A percentile compares a stretch with the other conserved stretches of the same genome.
phyloP scores from a whole-genome alignment of 2,888 invertebrate genomes.

The Cephus sareptanus region DNA sequence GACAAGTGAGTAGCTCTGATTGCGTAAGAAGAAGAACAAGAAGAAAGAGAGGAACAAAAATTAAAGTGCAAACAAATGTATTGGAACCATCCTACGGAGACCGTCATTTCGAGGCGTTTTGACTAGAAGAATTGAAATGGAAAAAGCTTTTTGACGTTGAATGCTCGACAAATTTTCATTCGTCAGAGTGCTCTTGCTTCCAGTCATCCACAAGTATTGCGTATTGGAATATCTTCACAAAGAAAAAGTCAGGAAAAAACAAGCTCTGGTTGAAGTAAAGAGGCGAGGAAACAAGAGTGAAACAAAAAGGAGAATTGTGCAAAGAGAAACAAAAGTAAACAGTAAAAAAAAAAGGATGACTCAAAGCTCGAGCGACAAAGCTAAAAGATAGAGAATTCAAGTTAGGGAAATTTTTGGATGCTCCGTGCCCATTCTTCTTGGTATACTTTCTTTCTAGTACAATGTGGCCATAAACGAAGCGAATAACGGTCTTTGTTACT shows the following conservation, averaged over 20 bases:
- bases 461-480: not conserved
- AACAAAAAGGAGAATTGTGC: not conserved
- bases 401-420: not conserved
- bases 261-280: not conserved
- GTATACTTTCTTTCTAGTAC: not conserved
- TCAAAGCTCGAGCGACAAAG: not conserved
- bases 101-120: not conserved
- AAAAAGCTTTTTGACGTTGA: not conserved
- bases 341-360: not conserved
- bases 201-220: not conserved
- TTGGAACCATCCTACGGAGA: not conserved
- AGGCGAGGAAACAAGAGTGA: not conserved
- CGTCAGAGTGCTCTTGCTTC: not conserved
- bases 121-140: not conserved
- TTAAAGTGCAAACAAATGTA: not conserved
- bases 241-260: not conserved
- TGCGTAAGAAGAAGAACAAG: not conserved
- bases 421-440: not conserved
- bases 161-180: not conserved
- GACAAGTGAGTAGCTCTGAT: slow-evolving; percentile 73
- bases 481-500: not conserved
- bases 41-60: not conserved
- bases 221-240: not conserved
- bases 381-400: not conserved
- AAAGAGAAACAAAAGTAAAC: not conserved